A percentile compares a stretch with the other conserved stretches of the same genome.
Conservation (phyloP, 2,888 invertebrate species). For the Dermolepida albohirtum region DNA sequence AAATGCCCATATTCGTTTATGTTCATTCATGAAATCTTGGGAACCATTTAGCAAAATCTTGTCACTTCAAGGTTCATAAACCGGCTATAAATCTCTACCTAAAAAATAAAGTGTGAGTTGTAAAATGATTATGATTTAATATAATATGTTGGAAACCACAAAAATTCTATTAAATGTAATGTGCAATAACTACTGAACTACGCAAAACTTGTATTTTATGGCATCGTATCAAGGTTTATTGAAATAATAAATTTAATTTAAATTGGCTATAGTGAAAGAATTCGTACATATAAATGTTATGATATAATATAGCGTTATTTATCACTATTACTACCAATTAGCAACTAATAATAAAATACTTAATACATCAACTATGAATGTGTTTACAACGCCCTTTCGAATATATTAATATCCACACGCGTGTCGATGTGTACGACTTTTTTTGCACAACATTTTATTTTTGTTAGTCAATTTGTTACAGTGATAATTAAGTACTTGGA, state of each 20-base stretch:
- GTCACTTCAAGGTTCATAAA: too few relatives aligned
- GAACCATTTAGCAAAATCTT: too few relatives aligned
- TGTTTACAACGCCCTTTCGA: neutral
- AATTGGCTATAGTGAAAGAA: slow-evolving; percentile 20
- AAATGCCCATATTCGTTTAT: too few relatives aligned
- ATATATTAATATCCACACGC: neutral
- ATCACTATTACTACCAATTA: slow-evolving; percentile 31
- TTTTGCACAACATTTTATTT: too few relatives aligned
- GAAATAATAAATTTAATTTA: slow-evolving; percentile 34
- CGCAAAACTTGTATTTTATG: slow-evolving; percentile 33
- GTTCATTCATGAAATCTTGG: too few relatives aligned
- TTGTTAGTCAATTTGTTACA: too few relatives aligned
- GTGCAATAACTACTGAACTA: slow-evolving; percentile 13
- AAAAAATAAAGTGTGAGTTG: slow-evolving; percentile 9
- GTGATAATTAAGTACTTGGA: neutral
- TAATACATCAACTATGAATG: neutral
- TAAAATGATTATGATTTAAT: slow-evolving; percentile 2
- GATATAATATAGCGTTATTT: slow-evolving; percentile 19
- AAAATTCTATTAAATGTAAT: slow-evolving; percentile 21
- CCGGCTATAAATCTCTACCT: too few relatives aligned
- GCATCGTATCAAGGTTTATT: slow-evolving; percentile 21
- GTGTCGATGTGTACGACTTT: too few relatives aligned
- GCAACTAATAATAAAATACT: slow-evolving; percentile 24
- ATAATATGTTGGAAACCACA: slow-evolving; percentile 9
- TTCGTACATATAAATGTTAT: slow-evolving; percentile 15